Base-by-base conservation (phyloP, 2,113 vertebrate species). In the Microcebus lehilahytsara region DNA sequence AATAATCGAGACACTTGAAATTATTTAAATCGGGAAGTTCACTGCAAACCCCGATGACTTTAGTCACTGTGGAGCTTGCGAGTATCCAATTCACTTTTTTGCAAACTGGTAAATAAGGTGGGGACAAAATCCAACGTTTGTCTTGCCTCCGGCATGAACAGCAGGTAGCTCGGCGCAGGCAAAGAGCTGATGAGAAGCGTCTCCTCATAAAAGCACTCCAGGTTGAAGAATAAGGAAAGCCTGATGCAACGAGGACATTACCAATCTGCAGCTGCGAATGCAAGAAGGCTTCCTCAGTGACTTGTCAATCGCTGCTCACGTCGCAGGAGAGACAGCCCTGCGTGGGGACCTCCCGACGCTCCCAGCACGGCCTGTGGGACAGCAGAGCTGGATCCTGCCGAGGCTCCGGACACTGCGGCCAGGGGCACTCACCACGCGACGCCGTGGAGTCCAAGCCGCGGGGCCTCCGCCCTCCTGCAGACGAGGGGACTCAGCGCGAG, bases 281-380 rank as follows among this genome's bases (percentile, higher is more conserved):
- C 94, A 83, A n/a, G 53, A 23, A 8, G 30, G 69, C 56, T 78
- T 49, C 64, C 66, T n/a, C 20, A 58, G 3, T 16, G 40, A 40
- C 46, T 37, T 16, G 3, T 51, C n/a, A 25, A 20, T 27, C 62
- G n/a, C 17, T 46, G 51, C 62, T 49, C 19, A 89, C 13, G 11
- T 58, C 4, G 40, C 37, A 42, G 56, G 56, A 93, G 46, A 58
- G 37, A 22, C 0, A 7, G 22, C 46, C 13, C 2, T 3, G 14
- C 16, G 13, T 42, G 30, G 3, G 0, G 22, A 8, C 11, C 30
- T n/a, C 9, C 62, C 0, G 20, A 34, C 6, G 40, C 49, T 81
- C 60, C 34, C 4, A n/a, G 3, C 42, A 17, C 4, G 1, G 5
- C 19, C 25, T 72, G 13, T 13, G 46, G 56, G n/a, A 64, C 62